phyloP scores from a whole-genome alignment of 2,113 vertebrate genomes.

The Rhinolophus ferrumequinum region DNA sequence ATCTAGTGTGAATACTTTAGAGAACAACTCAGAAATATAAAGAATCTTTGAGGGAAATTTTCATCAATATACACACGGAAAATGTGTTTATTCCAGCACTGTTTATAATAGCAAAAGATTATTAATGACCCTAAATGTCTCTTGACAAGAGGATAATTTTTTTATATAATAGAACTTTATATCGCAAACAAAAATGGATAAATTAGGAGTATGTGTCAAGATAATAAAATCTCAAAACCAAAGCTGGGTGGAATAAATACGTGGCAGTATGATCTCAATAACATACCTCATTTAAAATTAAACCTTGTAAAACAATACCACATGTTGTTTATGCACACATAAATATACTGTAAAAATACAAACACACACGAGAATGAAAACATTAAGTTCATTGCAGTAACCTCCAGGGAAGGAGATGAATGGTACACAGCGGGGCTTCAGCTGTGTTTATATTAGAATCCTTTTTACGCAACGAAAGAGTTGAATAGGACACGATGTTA shows the following conservation, averaged over 20 bases:
- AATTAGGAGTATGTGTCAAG: neutral
- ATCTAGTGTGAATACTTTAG: neutral
- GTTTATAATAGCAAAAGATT: neutral
- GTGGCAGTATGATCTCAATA: neutral
- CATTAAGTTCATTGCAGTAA: neutral
- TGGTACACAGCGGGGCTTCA: neutral
- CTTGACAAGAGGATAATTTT: neutral
- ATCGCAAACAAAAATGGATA: neutral
- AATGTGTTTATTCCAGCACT: neutral
- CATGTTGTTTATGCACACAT: neutral
- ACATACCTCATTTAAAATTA: neutral
- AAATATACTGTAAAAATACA: neutral
- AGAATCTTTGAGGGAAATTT: neutral
- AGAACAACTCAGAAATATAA: slow-evolving; percentile 8
- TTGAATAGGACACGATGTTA: neutral
- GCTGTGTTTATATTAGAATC: neutral
- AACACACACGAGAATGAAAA: neutral
- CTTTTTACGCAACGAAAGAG: neutral
- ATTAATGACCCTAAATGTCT: neutral
- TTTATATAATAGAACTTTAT: neutral
- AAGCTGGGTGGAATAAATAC: neutral
- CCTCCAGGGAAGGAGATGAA: neutral
- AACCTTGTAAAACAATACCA: neutral
- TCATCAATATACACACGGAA: neutral
- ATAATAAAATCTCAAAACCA: slow-evolving; percentile 36